Evolutionary conservation across 1,140 invertebrate species (phyloP), one percentile per base, ranked within the genome.

Genomic region (Drosophila persimilis): DNA sequence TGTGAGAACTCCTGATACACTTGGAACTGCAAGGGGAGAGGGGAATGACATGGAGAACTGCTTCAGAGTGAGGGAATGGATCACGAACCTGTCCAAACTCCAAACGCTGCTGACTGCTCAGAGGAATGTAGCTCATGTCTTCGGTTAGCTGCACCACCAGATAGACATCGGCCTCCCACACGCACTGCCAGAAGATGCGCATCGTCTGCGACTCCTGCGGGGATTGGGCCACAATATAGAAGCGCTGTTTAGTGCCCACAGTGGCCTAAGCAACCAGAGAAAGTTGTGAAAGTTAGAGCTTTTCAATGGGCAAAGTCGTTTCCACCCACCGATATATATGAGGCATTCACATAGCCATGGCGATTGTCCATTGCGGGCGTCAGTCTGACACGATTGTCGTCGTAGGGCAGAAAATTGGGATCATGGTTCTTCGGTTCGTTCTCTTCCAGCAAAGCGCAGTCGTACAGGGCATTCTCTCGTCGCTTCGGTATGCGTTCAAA

Each of bases 341-440:
- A 97, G 3, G 97, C 97, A 93, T 98, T 98, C 46, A 98, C 96
- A 79, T 98, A 98, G 6, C 97, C 97, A 83, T 94, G 94, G 52
- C 95, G 94, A 92, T 98, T 98, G 59, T 95, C 94, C 90, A 95
- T 95, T 2, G 94, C 94, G 4, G 97, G 95, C 20, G 94, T 94
- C 3, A 98, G 90, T 51, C 95, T 92, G 31, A 98, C 95, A 43
- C 97, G 90, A 88, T 97, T 97, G 75, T 97, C 95, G 89, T 98
- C 97, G 91, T 98, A 98, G 1, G 97, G 97, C 39, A 98, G 91
- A 89, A 92, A 92, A 41, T 97, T 95, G 77, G 96, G 95, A 90
- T 91, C 90, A 43, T 86, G 77, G 63, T 91, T 91, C 64, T 90
- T 91, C 5, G 54, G 59, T n/a, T 80, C 83, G 58, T 91, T 91